Conservation (phyloP, 1,140 invertebrate species). For the Patella vulgata region DNA sequence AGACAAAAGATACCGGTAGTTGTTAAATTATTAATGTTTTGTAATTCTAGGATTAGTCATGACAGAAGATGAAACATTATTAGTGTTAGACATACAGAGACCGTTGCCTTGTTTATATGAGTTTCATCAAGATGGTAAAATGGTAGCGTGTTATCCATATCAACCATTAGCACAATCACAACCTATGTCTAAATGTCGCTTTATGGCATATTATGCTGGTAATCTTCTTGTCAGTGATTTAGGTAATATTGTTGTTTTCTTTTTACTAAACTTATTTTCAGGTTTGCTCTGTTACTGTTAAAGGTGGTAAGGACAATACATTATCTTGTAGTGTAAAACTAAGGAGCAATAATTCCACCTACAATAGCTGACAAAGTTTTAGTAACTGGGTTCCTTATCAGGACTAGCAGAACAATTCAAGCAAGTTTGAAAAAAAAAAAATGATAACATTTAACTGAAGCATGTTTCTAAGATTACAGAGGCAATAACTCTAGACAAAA, state of each 20-base stretch:
- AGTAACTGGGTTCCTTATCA: too few species aligned
- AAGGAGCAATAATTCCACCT: too few species aligned
- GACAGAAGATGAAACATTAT: conserved; percentile 26
- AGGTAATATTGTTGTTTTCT: conserved; percentile 25
- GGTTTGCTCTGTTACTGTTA: background rate
- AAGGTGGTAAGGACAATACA: too few species aligned
- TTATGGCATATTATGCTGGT: conserved; percentile 28
- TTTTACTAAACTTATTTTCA: background rate
- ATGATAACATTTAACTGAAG: too few species aligned
- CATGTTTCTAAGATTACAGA: too few species aligned
- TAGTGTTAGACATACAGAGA: conserved; percentile 33
- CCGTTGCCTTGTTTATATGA: conserved; percentile 17
- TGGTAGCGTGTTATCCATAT: conserved; percentile 14
- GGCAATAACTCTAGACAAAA: too few species aligned
- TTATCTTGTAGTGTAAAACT: too few species aligned
- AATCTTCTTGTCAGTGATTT: conserved; percentile 43
- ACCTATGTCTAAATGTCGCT: conserved; percentile 33
- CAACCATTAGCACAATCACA: conserved; percentile 9
- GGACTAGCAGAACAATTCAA: too few species aligned
- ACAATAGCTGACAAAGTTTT: too few species aligned
- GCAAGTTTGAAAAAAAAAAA: too few species aligned
- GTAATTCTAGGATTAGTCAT: conserved; percentile 36
- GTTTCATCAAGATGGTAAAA: conserved; percentile 25
- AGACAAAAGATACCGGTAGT: too few species aligned
- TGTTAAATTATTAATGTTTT: too few species aligned